Conservation (phyloP, 2,888 invertebrate genomes). For the Mimas tiliae region DNA sequence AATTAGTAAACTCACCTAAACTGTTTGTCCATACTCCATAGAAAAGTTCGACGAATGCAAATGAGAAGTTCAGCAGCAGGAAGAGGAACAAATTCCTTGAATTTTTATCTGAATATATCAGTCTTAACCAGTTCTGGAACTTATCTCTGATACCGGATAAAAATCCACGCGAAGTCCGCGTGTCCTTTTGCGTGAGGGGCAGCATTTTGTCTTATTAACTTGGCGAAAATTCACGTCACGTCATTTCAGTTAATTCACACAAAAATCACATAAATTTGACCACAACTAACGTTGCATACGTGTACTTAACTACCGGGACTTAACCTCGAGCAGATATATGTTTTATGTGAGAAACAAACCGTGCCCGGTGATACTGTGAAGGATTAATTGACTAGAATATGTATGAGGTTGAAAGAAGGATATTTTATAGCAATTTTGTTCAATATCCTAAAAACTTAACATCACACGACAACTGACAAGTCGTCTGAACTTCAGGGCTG, state of each 20-base stretch:
- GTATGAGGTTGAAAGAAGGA: slow-evolving; percentile 23
- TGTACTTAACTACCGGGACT: slow-evolving; percentile 73
- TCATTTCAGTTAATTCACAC: slow-evolving; percentile 69
- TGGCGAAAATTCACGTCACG: slow-evolving; percentile 55
- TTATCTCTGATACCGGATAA: slow-evolving; percentile 89
- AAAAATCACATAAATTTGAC: slow-evolving; percentile 61
- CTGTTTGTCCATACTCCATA: slow-evolving; percentile 97
- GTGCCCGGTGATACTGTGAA: background rate
- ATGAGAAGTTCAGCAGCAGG: slow-evolving; percentile 95
- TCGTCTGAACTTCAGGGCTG: slow-evolving; percentile 30
- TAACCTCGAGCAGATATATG: slow-evolving; percentile 58
- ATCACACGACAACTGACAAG: slow-evolving; percentile 43
- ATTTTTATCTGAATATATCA: slow-evolving; percentile 96
- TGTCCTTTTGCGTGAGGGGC: slow-evolving; percentile 91
- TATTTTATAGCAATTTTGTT: slow-evolving; percentile 33
- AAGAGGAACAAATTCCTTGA: slow-evolving; percentile 97
- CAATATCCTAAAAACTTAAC: slow-evolving; percentile 35
- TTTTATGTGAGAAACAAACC: slow-evolving; percentile 19
- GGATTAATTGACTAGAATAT: slow-evolving; percentile 6
- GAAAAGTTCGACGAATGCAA: slow-evolving; percentile 97
- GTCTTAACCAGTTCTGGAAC: slow-evolving; percentile 90
- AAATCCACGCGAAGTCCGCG: slow-evolving; percentile 81
- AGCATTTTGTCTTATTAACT: slow-evolving; percentile 84
- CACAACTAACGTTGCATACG: slow-evolving; percentile 76
- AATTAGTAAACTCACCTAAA: slow-evolving; percentile 84